Percentiles rank a stretch among this genome's conserved stretches.
These are phyloP conservation scores for Oxytorus armatus DNA, from an alignment of 2,888 invertebrate genomes.

Conservation along the genomic window DNA sequence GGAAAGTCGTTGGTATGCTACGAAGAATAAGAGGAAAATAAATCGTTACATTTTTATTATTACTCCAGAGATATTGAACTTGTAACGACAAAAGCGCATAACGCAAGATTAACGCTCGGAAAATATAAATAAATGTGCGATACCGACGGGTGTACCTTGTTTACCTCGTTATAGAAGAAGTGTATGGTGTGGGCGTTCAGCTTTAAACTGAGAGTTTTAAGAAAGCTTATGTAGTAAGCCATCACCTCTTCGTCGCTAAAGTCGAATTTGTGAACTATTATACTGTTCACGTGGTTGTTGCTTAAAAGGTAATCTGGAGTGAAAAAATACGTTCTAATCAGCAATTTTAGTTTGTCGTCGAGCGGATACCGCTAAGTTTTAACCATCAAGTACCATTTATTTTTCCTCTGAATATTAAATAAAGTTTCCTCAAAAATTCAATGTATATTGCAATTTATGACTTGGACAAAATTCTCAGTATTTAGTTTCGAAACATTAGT, in stretches of 20 bases:
- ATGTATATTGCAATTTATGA: too few relatives aligned
- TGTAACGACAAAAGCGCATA: conserved; percentile 65
- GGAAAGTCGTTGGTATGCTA: conserved; percentile 99
- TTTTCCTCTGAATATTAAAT: too few relatives aligned
- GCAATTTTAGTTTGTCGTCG: not conserved
- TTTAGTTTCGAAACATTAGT: too few relatives aligned
- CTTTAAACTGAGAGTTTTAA: conserved; percentile 99
- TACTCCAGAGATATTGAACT: not conserved
- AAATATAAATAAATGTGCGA: conserved; percentile 53
- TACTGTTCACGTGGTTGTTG: conserved; percentile 99
- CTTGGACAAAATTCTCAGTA: too few relatives aligned
- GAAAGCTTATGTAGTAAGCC: conserved; percentile 99
- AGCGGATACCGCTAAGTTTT: not conserved
- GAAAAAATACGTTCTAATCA: conserved; percentile 1
- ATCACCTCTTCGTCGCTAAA: conserved; percentile 99
- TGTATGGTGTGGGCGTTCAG: conserved; percentile 99
- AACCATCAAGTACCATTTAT: not conserved
- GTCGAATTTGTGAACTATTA: conserved; percentile 99
- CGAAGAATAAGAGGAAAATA: conserved; percentile 75
- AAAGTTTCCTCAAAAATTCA: too few relatives aligned
- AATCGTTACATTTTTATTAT: not conserved
- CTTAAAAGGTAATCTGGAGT: conserved; percentile 98
- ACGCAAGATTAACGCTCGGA: conserved; percentile 55
- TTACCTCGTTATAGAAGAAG: conserved; percentile 99
- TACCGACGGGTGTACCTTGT: conserved; percentile 77